These are phyloP conservation scores for Liodrosophila aerea DNA, from an alignment of 2,888 invertebrate species.

Conservation along the genomic window DNA sequence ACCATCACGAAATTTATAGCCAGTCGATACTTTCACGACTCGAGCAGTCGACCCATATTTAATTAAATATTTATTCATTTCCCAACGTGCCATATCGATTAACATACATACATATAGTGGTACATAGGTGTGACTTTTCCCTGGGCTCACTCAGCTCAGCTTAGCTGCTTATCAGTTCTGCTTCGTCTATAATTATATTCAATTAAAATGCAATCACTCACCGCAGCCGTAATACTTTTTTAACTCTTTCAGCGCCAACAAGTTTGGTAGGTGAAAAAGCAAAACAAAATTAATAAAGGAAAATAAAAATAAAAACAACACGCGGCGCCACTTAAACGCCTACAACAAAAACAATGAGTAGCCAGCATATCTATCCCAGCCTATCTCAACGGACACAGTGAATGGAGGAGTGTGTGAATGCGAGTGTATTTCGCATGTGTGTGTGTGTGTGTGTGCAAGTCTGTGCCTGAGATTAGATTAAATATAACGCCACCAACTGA, in stretches of 20 bases:
- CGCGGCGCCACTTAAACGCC: constrained; percentile 33
- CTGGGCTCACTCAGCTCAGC: constrained; percentile 9
- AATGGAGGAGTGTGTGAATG: constrained; percentile 8
- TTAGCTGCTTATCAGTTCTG: constrained; percentile 30
- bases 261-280: constrained; percentile 10
- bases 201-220: constrained; percentile 73
- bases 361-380: constrained; percentile 48
- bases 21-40: constrained; percentile 4
- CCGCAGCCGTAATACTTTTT: constrained; percentile 33
- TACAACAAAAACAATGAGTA: constrained; percentile 22
- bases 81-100: constrained; percentile 28
- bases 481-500: constrained; percentile 47
- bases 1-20: constrained; percentile 14
- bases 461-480: constrained; percentile 68
- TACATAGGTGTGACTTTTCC: background rate
- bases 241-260: constrained; percentile 41
- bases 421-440: no score
- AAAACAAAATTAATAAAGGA: constrained; percentile 23
- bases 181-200: constrained; percentile 44
- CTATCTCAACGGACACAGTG: constrained; percentile 28
- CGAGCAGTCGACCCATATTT: constrained; percentile 22
- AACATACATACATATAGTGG: no score
- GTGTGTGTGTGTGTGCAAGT: constrained; percentile 28
- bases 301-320: constrained; percentile 7
- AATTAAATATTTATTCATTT: constrained; percentile 21